These are phyloP conservation scores for Apostichopus parvimensis DNA, from an alignment of 35 echinoderm and acorn worm species.

Conservation along the genomic window DNA sequence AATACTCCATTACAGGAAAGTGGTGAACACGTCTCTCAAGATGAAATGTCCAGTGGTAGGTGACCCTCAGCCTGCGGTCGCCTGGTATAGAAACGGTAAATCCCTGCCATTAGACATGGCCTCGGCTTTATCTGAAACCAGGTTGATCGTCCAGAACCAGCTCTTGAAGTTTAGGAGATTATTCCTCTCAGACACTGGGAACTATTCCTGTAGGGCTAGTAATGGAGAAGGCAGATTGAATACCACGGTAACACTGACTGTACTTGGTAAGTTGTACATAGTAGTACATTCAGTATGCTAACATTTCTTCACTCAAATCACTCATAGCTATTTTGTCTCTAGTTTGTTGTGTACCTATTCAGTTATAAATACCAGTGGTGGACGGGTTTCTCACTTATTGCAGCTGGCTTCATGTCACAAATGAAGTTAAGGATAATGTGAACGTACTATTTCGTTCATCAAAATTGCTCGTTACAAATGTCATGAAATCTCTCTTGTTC, in stretches of 20 bases:
- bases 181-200: neutral
- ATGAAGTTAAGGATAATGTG: too few species aligned
- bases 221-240: neutral
- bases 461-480: too few species aligned
- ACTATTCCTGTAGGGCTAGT: constrained; percentile 21
- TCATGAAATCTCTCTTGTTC: too few species aligned
- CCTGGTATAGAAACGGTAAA: constrained; percentile 7
- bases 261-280: constrained; percentile 28
- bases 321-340: too few species aligned
- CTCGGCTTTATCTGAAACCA: neutral
- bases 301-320: too few species aligned
- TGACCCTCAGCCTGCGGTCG: constrained; percentile 9
- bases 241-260: neutral
- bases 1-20: constrained; percentile 1
- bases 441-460: too few species aligned
- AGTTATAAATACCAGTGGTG: too few species aligned
- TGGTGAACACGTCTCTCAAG: neutral
- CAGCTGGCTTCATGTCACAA: too few species aligned
- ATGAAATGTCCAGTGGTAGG: constrained; percentile 30
- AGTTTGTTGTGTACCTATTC: too few species aligned
- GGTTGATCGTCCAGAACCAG: neutral
- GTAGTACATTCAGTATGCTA: too few species aligned
- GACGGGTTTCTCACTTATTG: too few species aligned
- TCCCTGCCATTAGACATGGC: constrained; percentile 22
- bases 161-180: neutral